Conservation (phyloP, 2,113 vertebrate species). For the Phyllostomus hastatus region DNA sequence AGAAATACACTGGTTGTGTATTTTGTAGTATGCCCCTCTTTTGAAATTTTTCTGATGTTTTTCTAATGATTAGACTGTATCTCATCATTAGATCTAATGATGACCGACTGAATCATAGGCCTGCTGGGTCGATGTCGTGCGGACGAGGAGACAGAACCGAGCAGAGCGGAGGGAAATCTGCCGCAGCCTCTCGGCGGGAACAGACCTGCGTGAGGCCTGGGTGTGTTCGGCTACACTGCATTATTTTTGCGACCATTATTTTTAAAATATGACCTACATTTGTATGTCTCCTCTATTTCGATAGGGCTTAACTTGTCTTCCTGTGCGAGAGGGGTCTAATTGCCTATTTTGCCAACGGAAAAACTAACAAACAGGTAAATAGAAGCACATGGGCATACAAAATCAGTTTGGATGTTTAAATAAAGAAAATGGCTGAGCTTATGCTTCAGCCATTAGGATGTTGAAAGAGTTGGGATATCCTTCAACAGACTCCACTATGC, state of each 20-base stretch:
- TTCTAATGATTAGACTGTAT: background rate
- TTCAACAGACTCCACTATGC: background rate
- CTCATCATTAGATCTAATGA: too few species aligned
- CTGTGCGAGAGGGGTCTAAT: background rate
- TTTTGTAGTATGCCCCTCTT: background rate
- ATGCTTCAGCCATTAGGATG: background rate
- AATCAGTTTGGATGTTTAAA: constrained; percentile 19
- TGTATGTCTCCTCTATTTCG: constrained; percentile 26
- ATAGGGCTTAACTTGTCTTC: background rate
- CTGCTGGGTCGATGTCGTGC: background rate
- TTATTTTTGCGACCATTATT: background rate
- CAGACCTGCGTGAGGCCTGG: background rate
- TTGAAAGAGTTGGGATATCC: background rate
- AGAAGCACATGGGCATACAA: background rate
- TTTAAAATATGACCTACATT: background rate
- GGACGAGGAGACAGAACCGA: background rate
- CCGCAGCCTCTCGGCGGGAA: background rate
- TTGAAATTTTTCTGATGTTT: constrained; percentile 20
- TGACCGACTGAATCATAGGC: constrained; percentile 26
- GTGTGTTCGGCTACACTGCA: background rate
- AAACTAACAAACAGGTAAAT: constrained; percentile 20
- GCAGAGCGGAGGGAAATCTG: background rate
- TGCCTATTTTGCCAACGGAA: background rate
- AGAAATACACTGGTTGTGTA: background rate
- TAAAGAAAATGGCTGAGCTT: background rate